Conservation (phyloP, 92 coral and sea anemone genomes). For the Meandrina meandrites region DNA sequence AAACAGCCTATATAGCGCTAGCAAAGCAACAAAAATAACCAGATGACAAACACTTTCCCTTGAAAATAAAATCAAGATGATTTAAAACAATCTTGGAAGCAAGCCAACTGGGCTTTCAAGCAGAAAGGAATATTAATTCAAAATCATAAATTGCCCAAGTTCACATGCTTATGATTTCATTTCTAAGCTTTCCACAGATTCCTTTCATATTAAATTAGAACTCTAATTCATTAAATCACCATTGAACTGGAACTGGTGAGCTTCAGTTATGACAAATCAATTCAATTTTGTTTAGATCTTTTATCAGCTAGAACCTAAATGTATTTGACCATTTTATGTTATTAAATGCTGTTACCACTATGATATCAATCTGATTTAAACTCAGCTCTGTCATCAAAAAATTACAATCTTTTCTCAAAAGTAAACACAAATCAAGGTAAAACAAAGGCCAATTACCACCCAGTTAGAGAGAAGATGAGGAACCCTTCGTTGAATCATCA, state of each 20-base stretch:
- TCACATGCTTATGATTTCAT: background rate
- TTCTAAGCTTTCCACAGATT: background rate
- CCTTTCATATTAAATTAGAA: background rate
- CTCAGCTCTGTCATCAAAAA: background rate
- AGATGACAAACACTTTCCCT: background rate
- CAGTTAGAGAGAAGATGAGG: slow-evolving; percentile 65
- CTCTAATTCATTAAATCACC: background rate
- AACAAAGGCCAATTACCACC: slow-evolving; percentile 50
- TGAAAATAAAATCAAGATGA: background rate
- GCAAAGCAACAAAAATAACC: background rate
- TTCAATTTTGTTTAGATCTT: background rate
- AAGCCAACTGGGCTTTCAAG: background rate
- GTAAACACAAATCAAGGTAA: background rate
- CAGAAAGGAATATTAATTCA: background rate
- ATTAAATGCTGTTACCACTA: background rate
- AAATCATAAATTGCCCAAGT: background rate
- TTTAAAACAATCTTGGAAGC: background rate
- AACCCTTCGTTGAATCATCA: slow-evolving; percentile 58
- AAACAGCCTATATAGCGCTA: background rate
- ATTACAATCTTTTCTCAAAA: background rate
- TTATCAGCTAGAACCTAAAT: background rate
- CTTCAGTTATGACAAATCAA: background rate
- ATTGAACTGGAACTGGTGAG: background rate
- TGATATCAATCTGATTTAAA: background rate
- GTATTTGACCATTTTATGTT: background rate